Evolutionary conservation across 1,140 invertebrate genomes (phyloP).

Genomic region (Aphidius gifuensis): DNA sequence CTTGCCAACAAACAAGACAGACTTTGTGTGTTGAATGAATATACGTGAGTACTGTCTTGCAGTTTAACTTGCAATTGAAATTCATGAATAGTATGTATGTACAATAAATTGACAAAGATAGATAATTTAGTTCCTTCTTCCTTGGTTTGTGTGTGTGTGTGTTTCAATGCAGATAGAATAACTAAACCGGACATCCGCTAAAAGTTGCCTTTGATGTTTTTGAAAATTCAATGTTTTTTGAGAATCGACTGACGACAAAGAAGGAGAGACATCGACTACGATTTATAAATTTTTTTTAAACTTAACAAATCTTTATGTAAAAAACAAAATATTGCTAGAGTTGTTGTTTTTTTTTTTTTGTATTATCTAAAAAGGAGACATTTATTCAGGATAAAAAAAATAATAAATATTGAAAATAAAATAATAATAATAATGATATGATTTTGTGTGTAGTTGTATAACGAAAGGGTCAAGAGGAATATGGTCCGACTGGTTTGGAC

Average conservation of each 20-base stretch:
- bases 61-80: constrained; percentile 28
- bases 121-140: background rate
- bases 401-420: background rate
- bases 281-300: background rate
- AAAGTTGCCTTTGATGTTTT: constrained; percentile 26
- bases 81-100: constrained; percentile 32
- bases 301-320: background rate
- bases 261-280: constrained; percentile 45
- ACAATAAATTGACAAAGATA: background rate
- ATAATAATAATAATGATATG: background rate
- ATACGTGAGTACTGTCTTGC: too few species aligned
- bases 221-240: background rate
- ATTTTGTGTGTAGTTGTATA: constrained; percentile 29
- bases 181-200: constrained; percentile 18
- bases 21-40: constrained; percentile 14
- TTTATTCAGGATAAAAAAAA: too few species aligned
- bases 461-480: constrained; percentile 26
- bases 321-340: background rate
- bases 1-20: constrained; percentile 40
- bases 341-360: too few species aligned
- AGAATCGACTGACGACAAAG: constrained; percentile 19
- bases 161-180: background rate
- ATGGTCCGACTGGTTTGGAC: constrained; percentile 10
- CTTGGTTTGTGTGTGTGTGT: background rate
- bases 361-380: background rate